A percentile compares a stretch with the other conserved stretches of the same genome.
Conservation (phyloP, 2,797 vertebrate species). For the Vireo griseus region DNA sequence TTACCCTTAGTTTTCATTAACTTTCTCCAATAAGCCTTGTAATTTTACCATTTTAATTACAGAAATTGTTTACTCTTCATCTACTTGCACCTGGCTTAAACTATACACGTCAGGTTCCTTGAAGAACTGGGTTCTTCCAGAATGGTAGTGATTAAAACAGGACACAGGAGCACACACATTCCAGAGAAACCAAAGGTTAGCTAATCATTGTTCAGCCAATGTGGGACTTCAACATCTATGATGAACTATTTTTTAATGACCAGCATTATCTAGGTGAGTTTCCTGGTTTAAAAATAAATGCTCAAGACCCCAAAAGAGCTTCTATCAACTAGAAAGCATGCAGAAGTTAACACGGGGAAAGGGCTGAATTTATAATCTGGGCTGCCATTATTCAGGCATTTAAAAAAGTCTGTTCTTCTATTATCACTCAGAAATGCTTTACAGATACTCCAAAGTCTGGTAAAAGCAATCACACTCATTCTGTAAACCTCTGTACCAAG, state of each 20-base stretch:
- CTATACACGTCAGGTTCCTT: neutral
- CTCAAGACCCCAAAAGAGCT: neutral
- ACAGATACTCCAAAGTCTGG: neutral
- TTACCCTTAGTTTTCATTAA: neutral
- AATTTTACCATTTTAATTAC: neutral
- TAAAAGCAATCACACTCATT: neutral
- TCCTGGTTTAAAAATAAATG: neutral
- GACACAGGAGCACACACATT: neutral
- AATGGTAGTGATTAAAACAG: neutral
- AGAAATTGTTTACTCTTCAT: neutral
- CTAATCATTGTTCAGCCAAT: neutral
- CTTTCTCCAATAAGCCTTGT: neutral
- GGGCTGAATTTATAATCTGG: neutral
- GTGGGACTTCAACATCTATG: neutral
- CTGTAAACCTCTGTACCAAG: neutral
- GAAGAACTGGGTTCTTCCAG: neutral
- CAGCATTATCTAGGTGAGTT: neutral
- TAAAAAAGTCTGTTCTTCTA: neutral
- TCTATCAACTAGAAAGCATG: neutral
- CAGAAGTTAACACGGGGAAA: neutral
- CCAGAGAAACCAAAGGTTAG: neutral
- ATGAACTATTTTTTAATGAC: neutral
- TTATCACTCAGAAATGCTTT: neutral
- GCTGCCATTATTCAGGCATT: neutral
- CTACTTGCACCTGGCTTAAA: neutral